Conservation (phyloP, 2,113 vertebrate species). For the Oncorhynchus kisutch region DNA sequence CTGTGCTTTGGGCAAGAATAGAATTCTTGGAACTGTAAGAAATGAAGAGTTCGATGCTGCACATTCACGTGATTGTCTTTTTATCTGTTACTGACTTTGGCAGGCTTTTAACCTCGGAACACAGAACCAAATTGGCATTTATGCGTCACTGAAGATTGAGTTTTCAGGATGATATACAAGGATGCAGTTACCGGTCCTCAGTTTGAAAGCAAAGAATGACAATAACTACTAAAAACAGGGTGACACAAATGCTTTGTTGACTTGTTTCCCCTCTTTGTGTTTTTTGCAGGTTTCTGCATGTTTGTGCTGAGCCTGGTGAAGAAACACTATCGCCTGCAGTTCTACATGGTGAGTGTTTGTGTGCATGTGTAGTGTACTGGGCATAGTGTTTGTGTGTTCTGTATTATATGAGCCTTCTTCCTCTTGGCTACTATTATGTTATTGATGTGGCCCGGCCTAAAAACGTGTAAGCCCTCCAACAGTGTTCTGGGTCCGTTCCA, state of each 20-base stretch:
- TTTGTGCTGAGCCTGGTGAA: constrained; percentile 98
- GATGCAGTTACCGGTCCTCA: too few species aligned
- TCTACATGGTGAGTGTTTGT: constrained; percentile 90
- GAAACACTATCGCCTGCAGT: constrained; percentile 98
- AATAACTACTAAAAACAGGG: too few species aligned
- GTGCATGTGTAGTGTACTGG: neutral
- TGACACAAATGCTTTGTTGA: too few species aligned
- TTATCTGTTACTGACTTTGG: neutral
- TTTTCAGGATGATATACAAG: too few species aligned
- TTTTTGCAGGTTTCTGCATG: constrained; percentile 93
- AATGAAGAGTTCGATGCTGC: constrained; percentile 1
- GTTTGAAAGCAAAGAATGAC: too few species aligned
- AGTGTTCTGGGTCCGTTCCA: constrained; percentile 16
- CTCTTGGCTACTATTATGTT: neutral
- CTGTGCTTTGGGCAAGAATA: neutral
- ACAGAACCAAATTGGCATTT: too few species aligned
- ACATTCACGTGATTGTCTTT: constrained; percentile 14
- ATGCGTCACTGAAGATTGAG: too few species aligned
- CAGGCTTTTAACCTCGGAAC: too few species aligned
- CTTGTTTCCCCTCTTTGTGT: neutral
- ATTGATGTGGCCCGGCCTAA: too few species aligned
- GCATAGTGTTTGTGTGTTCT: too few species aligned
- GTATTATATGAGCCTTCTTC: too few species aligned
- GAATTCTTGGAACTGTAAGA: neutral
- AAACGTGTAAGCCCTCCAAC: neutral